A percentile compares a stretch with the other conserved stretches of the same genome.
These are phyloP conservation scores for Acanthosepion lycidas DNA, from an alignment of 2,888 invertebrate genomes.

Conservation along the genomic window DNA sequence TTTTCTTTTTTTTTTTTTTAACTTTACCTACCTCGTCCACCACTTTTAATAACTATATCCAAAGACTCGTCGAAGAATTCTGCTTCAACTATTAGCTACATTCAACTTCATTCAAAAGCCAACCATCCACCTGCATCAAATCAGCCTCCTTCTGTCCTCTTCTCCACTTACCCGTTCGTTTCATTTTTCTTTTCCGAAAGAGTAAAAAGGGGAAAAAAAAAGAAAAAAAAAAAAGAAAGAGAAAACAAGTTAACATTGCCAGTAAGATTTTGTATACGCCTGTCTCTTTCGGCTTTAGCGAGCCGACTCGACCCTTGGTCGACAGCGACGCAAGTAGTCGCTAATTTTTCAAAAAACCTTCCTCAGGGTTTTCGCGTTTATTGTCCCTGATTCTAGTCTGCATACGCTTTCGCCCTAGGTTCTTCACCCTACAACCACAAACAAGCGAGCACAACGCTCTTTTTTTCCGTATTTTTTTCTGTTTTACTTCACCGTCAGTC, in stretches of 20 bases:
- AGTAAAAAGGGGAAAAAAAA: background rate
- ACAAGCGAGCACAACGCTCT: background rate
- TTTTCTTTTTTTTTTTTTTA: background rate
- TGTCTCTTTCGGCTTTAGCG: background rate
- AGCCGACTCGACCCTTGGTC: background rate
- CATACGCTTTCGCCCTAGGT: background rate
- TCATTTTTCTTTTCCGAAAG: background rate
- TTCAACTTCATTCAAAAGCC: background rate
- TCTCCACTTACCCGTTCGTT: background rate
- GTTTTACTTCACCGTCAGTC: background rate
- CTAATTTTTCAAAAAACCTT: background rate
- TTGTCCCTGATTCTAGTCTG: background rate
- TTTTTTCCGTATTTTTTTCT: background rate
- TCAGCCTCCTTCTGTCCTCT: background rate
- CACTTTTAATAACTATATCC: background rate
- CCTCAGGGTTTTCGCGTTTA: background rate
- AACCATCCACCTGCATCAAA: background rate
- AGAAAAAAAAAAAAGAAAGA: background rate
- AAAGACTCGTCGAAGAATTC: background rate
- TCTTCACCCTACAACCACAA: background rate
- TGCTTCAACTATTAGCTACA: background rate
- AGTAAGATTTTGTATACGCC: constrained; percentile 14
- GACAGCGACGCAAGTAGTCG: background rate
- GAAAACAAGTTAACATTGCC: background rate
- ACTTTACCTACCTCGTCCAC: background rate